phyloP scores from a whole-genome alignment of 2,888 invertebrate species.

The Dioctria linearis region DNA sequence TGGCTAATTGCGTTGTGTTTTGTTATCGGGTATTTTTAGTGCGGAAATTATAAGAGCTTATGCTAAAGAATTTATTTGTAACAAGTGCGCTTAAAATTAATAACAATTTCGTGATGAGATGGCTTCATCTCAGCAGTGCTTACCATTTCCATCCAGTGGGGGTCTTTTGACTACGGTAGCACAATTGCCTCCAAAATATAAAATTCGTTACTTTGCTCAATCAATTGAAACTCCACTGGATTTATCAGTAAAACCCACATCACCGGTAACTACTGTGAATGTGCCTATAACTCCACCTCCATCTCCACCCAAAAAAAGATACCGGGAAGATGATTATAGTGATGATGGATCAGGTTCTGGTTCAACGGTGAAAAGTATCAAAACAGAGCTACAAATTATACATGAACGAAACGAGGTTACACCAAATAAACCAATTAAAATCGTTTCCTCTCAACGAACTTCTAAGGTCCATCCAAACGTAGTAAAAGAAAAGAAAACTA shows the following conservation, averaged over 20 bases:
- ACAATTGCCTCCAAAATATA: slow-evolving; percentile 70
- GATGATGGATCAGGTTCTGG: slow-evolving; percentile 16
- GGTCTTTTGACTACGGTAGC: slow-evolving; percentile 70
- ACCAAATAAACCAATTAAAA: slow-evolving; percentile 66
- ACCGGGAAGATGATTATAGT: slow-evolving; percentile 57
- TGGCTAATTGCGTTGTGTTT: slow-evolving; percentile 8
- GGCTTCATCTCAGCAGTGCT: slow-evolving; percentile 55
- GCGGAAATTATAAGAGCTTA: slow-evolving; percentile 21
- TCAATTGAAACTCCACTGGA: slow-evolving; percentile 77
- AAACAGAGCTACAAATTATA: slow-evolving; percentile 60
- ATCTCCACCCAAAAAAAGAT: slow-evolving; percentile 76
- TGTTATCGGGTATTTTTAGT: not conserved
- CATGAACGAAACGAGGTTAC: slow-evolving; percentile 62
- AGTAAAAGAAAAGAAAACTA: slow-evolving; percentile 70
- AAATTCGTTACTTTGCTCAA: slow-evolving; percentile 68
- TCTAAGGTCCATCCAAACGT: slow-evolving; percentile 63
- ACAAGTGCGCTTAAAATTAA: not conserved
- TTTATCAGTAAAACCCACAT: slow-evolving; percentile 77
- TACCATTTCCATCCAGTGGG: slow-evolving; percentile 57
- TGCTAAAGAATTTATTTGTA: not conserved
- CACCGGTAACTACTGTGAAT: slow-evolving; percentile 53
- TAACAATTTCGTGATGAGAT: slow-evolving; percentile 55
- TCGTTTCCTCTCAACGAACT: slow-evolving; percentile 66
- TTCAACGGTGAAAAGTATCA: slow-evolving; percentile 62
- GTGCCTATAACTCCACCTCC: slow-evolving; percentile 84